Evolutionary conservation across 2,113 vertebrate species (phyloP).

Genomic region (Aepyceros melampus): DNA sequence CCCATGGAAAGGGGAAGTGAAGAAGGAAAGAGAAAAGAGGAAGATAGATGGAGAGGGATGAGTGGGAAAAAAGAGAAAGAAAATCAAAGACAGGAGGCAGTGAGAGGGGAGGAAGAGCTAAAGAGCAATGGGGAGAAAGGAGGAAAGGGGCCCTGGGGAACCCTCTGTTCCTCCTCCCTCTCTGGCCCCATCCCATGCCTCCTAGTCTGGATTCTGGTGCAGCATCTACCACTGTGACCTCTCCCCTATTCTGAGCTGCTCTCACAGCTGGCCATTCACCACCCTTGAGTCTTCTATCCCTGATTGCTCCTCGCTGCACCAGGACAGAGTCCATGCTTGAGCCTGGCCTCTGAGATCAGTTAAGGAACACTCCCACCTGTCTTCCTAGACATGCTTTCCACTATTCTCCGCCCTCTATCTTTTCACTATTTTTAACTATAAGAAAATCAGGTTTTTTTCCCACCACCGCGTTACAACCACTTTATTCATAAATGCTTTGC

Average conservation of each 20-base stretch:
- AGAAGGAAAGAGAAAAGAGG: not conserved
- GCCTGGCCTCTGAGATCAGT: not conserved
- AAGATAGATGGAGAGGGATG: not conserved
- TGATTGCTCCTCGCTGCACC: not conserved
- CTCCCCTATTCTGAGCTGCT: not conserved
- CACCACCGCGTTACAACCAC: constrained; percentile 6
- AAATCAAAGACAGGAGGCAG: not conserved
- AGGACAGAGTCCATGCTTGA: not conserved
- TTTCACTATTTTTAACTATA: constrained; percentile 39
- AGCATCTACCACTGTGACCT: accelerated
- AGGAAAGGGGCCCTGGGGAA: not conserved
- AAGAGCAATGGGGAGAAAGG: not conserved
- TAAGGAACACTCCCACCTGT: not conserved
- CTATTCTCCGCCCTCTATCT: not conserved
- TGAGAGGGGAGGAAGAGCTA: not conserved
- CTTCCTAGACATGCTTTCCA: not conserved
- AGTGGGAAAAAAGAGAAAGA: not conserved
- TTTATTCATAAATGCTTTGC: constrained; percentile 50
- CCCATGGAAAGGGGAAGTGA: not conserved
- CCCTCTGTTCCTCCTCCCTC: too few relatives aligned
- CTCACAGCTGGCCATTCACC: not conserved
- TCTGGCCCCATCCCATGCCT: too few relatives aligned
- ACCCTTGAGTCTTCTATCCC: accelerated
- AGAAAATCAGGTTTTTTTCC: not conserved
- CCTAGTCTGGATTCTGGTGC: not conserved